Evolutionary conservation across 2,113 vertebrate genomes (phyloP), one percentile per base, ranked within the genome.

Genomic region (Coryphaenoides rupestris): DNA sequence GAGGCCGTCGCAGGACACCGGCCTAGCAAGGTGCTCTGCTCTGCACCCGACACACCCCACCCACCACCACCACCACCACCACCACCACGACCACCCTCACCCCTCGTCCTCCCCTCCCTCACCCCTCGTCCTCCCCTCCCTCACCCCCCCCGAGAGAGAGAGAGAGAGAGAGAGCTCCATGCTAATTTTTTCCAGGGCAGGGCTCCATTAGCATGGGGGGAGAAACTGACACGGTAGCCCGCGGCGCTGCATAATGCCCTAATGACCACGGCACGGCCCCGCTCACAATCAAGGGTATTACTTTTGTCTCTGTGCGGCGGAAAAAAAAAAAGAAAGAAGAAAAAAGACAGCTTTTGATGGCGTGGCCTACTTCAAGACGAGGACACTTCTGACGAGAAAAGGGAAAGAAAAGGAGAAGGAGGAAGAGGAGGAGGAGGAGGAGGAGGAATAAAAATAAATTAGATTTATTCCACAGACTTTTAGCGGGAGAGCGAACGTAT

Each of bases 251-350:
- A 88, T 91, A 79, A 79, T 71, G 76, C 83, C 93, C 93, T 93
- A 95, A 94, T 95, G 94, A 94, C 94, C 93, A 92, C 92, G 93
- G 90, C 87, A 92, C 93, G 95, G 93, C 93, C 96, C 92, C 93
- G 93, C 92, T 93, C 28, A 33, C 93, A 92, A 93, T 95, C 93
- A 90, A 83, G 86, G 92, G 91, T 77, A 77, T 86, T 77, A 82
- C 68, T 81, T 86, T 60, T 75, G 79, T 77, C 78, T 79, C 70
- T 67, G 74, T n/a, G n/a, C n/a, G n/a, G n/a, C n/a, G n/a, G n/a
- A n/a, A n/a, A n/a, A n/a, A n/a, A n/a, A n/a, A n/a, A n/a, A n/a
- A n/a, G n/a, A n/a, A n/a, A n/a, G n/a, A n/a, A n/a, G n/a, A 77
- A 70, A 73, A 80, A 79, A 80, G 89, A 93, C 93, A 93, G 65